These are phyloP conservation scores for Tychaedon coryphoeus DNA, from an alignment of 2,113 vertebrate genomes.

Conservation along the genomic window DNA sequence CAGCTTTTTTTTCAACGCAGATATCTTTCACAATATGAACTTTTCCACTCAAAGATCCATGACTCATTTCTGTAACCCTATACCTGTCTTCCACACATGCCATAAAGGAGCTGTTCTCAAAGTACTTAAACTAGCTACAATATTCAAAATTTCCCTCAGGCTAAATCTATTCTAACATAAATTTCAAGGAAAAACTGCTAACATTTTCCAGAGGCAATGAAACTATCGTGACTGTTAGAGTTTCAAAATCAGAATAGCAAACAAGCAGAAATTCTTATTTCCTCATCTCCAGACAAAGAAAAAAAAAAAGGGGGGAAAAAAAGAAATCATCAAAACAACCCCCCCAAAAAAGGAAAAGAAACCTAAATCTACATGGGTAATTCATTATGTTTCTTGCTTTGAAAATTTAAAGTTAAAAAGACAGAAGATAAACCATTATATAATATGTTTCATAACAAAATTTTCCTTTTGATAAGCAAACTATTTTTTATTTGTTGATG, in stretches of 20 bases:
- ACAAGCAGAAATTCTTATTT: not conserved
- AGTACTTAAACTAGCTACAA: not conserved
- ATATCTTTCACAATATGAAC: not conserved
- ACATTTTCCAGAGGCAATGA: not conserved
- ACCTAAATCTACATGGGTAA: accelerated
- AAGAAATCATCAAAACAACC: not conserved
- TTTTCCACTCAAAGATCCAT: not conserved
- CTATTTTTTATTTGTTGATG: not conserved
- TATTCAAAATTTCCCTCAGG: not conserved
- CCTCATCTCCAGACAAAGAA: not conserved
- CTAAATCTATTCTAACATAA: not conserved
- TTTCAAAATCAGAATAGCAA: not conserved
- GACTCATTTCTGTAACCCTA: not conserved
- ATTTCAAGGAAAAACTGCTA: not conserved
- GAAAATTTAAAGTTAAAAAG: not conserved
- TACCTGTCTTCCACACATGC: not conserved
- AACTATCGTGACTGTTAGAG: not conserved
- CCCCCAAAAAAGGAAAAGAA: not conserved
- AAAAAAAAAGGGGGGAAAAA: not conserved
- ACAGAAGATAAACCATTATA: not conserved
- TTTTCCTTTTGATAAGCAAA: not conserved
- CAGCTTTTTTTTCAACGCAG: not conserved
- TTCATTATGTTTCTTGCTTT: not conserved
- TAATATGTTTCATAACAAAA: not conserved
- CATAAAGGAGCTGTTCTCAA: not conserved